Percentiles rank a stretch among this genome's conserved stretches.
Conservation (phyloP, 2,888 invertebrate species). For the Macaria notata region DNA sequence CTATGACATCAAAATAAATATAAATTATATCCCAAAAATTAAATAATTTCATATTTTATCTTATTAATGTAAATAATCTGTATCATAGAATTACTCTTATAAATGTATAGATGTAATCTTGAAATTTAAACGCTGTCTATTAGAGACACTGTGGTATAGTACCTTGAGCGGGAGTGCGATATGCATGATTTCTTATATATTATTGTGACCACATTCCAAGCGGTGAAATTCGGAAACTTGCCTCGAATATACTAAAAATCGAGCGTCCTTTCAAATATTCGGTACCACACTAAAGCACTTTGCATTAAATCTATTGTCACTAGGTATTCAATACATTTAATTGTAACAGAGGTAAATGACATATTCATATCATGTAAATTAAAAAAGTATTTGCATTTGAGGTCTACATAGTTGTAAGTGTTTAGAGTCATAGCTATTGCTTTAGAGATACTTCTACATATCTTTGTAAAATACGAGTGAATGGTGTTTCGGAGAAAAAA, state of each 20-base stretch:
- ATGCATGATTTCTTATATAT: slow-evolving; percentile 73
- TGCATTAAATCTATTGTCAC: slow-evolving; percentile 52
- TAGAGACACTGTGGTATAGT: slow-evolving; percentile 41
- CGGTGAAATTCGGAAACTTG: slow-evolving; percentile 41
- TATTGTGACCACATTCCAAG: slow-evolving; percentile 74
- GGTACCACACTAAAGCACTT: slow-evolving; percentile 30
- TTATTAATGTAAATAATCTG: slow-evolving; percentile 75
- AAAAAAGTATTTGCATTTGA: slow-evolving; percentile 81
- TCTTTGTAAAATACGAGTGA: slow-evolving; percentile 75
- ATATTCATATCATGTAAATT: slow-evolving; percentile 83
- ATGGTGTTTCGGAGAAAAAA: slow-evolving; percentile 50
- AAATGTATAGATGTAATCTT: slow-evolving; percentile 62
- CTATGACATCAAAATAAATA: slow-evolving; percentile 75
- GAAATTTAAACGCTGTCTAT: slow-evolving; percentile 53
- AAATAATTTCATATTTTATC: slow-evolving; percentile 76
- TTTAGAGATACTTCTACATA: slow-evolving; percentile 81
- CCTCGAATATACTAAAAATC: slow-evolving; percentile 19
- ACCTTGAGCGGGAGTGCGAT: slow-evolving; percentile 66
- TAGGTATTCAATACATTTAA: slow-evolving; percentile 66
- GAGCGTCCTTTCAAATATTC: slow-evolving; percentile 26
- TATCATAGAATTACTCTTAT: slow-evolving; percentile 66
- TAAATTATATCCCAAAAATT: slow-evolving; percentile 78
- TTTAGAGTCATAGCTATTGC: slow-evolving; percentile 81
- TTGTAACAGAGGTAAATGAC: slow-evolving; percentile 78
- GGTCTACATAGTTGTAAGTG: slow-evolving; percentile 80